These are phyloP conservation scores for Tetramorium bicarinatum DNA, from an alignment of 2,888 invertebrate genomes.

Conservation along the genomic window DNA sequence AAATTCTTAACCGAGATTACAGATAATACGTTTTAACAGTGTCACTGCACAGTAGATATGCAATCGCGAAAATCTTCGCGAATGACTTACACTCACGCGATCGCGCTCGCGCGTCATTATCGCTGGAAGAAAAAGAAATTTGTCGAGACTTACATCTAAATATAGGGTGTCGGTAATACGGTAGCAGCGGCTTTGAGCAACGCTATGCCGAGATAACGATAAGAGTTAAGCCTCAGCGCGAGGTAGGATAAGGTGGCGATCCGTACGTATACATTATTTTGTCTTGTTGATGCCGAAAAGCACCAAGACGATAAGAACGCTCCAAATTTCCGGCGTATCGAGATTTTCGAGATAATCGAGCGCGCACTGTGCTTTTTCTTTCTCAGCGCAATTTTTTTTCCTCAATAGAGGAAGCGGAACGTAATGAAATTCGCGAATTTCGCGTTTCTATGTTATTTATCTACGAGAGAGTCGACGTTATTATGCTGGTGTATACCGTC, in stretches of 20 bases:
- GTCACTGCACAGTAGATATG: not conserved
- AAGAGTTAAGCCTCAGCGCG: conserved; percentile 78
- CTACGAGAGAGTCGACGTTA: conserved; percentile 65
- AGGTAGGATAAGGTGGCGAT: conserved; percentile 68
- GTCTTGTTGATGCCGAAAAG: conserved; percentile 34
- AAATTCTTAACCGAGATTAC: conserved; percentile 9
- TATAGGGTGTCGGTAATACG: conserved; percentile 80
- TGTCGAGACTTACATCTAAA: conserved; percentile 58
- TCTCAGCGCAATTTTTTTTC: conserved; percentile 29
- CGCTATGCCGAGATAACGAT: conserved; percentile 82
- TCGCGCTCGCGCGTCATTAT: conserved; percentile 16
- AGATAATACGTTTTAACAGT: not conserved
- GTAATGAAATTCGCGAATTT: not conserved
- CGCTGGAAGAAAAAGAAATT: conserved; percentile 40
- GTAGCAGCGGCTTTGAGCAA: conserved; percentile 80
- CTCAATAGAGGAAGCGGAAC: not conserved
- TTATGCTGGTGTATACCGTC: conserved; percentile 33
- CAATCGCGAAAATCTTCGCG: conserved; percentile 34
- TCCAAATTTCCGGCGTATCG: conserved; percentile 48
- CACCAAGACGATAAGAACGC: conserved; percentile 38
- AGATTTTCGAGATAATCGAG: conserved; percentile 44
- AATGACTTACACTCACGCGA: conserved; percentile 12
- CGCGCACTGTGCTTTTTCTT: not conserved
- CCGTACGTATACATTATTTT: conserved; percentile 45
- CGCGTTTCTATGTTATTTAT: conserved; percentile 64